Conservation (phyloP, 2,113 vertebrate genomes). For the Nicator chloris region DNA sequence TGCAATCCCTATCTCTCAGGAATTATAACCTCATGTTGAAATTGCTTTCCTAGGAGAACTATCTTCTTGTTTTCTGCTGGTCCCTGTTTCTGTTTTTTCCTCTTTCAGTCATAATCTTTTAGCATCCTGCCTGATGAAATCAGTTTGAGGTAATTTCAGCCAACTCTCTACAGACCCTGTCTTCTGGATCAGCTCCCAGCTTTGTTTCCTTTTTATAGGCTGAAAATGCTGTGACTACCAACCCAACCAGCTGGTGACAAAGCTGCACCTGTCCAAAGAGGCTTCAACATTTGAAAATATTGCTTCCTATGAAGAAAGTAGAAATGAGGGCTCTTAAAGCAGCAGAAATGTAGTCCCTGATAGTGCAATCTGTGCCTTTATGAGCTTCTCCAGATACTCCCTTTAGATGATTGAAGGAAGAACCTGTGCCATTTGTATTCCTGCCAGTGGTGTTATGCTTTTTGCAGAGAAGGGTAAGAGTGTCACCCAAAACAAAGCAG, state of each 20-base stretch:
- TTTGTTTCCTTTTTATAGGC: background rate
- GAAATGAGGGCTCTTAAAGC: background rate
- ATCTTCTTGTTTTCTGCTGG: background rate
- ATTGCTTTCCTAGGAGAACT: background rate
- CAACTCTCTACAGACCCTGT: background rate
- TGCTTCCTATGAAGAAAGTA: background rate
- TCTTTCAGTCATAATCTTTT: background rate
- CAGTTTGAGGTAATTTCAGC: background rate
- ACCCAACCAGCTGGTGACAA: background rate
- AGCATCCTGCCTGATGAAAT: background rate
- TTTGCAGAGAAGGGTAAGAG: background rate
- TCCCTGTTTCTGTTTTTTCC: background rate
- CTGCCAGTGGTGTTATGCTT: background rate
- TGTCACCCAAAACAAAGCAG: background rate
- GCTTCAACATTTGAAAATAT: background rate
- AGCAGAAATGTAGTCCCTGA: background rate
- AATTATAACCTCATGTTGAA: background rate
- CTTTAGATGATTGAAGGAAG: background rate
- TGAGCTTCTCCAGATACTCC: background rate
- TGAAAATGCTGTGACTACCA: background rate
- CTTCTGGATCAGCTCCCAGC: background rate
- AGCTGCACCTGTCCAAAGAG: background rate
- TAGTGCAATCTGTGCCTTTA: background rate
- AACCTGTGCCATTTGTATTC: background rate
- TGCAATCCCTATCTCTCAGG: background rate